Evolutionary conservation across 2,888 invertebrate genomes (phyloP), one percentile per base, ranked within the genome.

Genomic region (Patella depressa): DNA sequence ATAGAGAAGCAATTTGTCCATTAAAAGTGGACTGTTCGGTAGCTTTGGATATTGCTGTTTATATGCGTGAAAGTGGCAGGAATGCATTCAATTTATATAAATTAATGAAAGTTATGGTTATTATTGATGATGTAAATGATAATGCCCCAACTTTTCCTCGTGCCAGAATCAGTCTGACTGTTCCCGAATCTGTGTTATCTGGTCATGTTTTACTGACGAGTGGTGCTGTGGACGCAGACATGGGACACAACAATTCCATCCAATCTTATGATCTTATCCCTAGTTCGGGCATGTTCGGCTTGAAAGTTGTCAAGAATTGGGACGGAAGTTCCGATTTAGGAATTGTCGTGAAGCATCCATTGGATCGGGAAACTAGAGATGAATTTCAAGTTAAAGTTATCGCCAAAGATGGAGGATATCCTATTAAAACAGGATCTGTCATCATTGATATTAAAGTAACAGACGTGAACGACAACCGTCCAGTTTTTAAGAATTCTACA

Each of bases 381-480:
- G 83, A 80, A 57, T 89, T 87, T 77, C 82, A 81, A 69, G 75
- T 88, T 17, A 80, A 80, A 14, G 82, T 89, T 9, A 82, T 85
- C 55, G 89, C 88, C 5, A 85, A 83, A 75, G 89, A 89, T 81
- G 88, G 88, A 0, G 89, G 89, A 0, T 79, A 77, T 19, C 83
- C 84, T 11, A 81, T 79, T 53, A 84, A 83, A 19, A 83, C 86
- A 74, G 89, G 88, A 3, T 82, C 85, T 17, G 81, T 88, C 11
- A 81, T 83, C 29, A 84, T 89, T 9, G 83, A 85, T 53, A 85
- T 89, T 19, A 83, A 82, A 24, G 86, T 89, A 3, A 82, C 85
- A 11, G 89, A 89, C 78, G 83, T 82, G 9, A 89, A 89, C 78
- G 89, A 89, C 72, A 88, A 89, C 79, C 81, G 82, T 9, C 89